These are phyloP conservation scores for Dryobotodes eremita DNA, from an alignment of 2,888 invertebrate species.

Conservation along the genomic window DNA sequence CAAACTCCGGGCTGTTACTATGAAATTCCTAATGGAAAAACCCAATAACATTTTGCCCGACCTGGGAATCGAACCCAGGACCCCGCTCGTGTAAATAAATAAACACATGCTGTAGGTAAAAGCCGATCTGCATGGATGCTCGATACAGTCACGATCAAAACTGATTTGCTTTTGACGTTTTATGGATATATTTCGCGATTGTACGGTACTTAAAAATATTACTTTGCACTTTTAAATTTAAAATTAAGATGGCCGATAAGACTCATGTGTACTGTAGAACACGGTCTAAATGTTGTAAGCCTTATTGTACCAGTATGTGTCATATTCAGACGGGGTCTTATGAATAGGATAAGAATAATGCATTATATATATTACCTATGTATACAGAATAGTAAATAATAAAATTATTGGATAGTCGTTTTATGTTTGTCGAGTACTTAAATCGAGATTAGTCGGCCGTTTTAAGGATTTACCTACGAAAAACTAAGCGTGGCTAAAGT, in stretches of 20 bases:
- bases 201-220: not conserved
- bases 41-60: too few relatives aligned
- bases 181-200: not conserved
- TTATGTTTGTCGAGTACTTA: constrained; percentile 3
- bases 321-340: constrained; percentile 74
- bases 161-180: constrained; percentile 14
- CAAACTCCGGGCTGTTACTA: too few relatives aligned
- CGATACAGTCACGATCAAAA: constrained; percentile 9
- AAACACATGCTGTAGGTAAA: constrained; percentile 7
- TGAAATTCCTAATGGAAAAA: too few relatives aligned
- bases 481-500: not conserved
- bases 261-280: not conserved
- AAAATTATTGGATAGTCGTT: not conserved
- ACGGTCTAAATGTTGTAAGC: constrained; percentile 44
- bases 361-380: not conserved
- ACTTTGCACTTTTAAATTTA: not conserved
- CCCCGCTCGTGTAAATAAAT: not conserved
- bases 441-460: not conserved
- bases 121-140: not conserved
- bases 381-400: constrained; percentile 22
- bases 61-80: too few relatives aligned
- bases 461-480: not conserved
- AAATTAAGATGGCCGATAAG: constrained; percentile 8
- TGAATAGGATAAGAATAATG: constrained; percentile 74
- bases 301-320: constrained; percentile 59